Percentiles rank a stretch among this genome's conserved stretches.
Conservation (phyloP, 2,888 invertebrate species). For the Dasypolia templi region DNA sequence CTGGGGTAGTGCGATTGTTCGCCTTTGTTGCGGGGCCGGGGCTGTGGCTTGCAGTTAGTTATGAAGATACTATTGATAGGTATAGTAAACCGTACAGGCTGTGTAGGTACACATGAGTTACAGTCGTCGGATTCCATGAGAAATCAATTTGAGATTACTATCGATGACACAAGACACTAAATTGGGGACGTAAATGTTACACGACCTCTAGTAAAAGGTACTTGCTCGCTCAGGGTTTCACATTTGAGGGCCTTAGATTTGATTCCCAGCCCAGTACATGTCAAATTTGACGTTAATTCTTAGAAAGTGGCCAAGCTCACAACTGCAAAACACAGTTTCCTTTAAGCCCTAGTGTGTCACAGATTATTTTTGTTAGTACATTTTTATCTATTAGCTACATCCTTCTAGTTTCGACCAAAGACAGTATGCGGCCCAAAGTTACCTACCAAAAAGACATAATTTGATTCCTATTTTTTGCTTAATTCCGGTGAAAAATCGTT, state of each 20-base stretch:
- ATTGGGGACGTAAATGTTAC: background rate
- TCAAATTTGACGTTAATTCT: slow-evolving; percentile 4
- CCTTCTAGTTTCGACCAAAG: slow-evolving; percentile 81
- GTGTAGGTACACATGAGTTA: slow-evolving; percentile 19
- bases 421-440: slow-evolving; percentile 83
- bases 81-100: slow-evolving; percentile 5
- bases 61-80: background rate
- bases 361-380: slow-evolving; percentile 68
- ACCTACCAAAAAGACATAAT: slow-evolving; percentile 85
- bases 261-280: background rate
- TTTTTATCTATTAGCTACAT: slow-evolving; percentile 72
- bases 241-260: background rate
- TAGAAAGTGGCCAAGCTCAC: background rate
- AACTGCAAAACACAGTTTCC: slow-evolving; percentile 53
- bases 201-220: background rate
- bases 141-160: slow-evolving; percentile 28
- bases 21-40: slow-evolving; percentile 51
- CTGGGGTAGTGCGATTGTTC: slow-evolving; percentile 73
- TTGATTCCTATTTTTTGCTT: slow-evolving; percentile 82
- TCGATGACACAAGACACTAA: background rate
- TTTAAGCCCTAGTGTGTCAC: slow-evolving; percentile 46
- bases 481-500: slow-evolving; percentile 75
- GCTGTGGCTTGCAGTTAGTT: slow-evolving; percentile 48
- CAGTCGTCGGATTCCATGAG: background rate
- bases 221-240: background rate